A percentile compares a stretch with the other conserved stretches of the same genome.
phyloP scores from a whole-genome alignment of 2,113 vertebrate species.

The Microtus ochrogaster region DNA sequence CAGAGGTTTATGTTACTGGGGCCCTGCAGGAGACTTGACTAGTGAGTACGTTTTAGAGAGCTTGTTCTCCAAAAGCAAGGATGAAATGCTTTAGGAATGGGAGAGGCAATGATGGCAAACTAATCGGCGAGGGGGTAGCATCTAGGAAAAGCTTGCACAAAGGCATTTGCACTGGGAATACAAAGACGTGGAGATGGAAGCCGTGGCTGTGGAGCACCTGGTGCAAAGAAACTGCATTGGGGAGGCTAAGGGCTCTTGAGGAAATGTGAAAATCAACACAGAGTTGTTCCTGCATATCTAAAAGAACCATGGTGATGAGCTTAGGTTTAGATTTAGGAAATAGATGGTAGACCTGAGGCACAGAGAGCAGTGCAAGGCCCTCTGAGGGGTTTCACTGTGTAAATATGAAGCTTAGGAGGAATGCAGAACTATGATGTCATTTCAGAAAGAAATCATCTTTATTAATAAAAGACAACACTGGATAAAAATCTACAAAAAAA shows the following conservation, averaged over 20 bases:
- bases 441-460: constrained; percentile 35
- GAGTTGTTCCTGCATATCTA: neutral
- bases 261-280: constrained; percentile 2
- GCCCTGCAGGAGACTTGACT: neutral
- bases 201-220: neutral
- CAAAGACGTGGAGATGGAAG: neutral
- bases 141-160: constrained; percentile 5
- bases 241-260: neutral
- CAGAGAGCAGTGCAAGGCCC: neutral
- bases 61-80: constrained; percentile 33
- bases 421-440: neutral
- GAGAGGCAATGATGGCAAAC: neutral
- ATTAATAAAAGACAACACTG: constrained; percentile 16
- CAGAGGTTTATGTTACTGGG: neutral
- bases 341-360: neutral
- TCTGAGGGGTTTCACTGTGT: neutral
- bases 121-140: neutral
- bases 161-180: neutral
- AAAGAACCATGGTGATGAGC: neutral
- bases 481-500: constrained; percentile 48
- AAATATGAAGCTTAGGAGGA: neutral
- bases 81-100: constrained; percentile 12
- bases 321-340: neutral
- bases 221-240: neutral
- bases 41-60: neutral